A percentile compares a stretch with the other conserved stretches of the same genome.
Conservation (phyloP, 1,140 invertebrate species). For the Alviniconcha marisindica region DNA sequence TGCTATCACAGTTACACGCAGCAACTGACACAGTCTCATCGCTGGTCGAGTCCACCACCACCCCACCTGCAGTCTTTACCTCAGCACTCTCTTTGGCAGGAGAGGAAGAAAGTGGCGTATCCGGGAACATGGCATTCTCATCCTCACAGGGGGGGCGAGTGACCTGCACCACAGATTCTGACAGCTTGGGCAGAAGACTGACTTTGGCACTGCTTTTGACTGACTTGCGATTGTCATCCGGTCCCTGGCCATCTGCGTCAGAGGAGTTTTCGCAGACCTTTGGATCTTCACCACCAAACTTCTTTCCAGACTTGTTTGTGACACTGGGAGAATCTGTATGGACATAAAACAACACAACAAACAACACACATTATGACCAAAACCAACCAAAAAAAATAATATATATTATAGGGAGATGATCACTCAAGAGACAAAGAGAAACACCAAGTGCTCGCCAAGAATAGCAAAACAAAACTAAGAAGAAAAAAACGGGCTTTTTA, state of each 20-base stretch:
- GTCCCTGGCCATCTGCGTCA: neutral
- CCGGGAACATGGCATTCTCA: conserved; percentile 69
- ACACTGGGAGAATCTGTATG: conserved; percentile 13
- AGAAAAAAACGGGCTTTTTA: too few species aligned
- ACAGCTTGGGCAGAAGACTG: neutral
- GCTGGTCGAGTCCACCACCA: neutral
- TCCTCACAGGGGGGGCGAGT: conserved; percentile 39
- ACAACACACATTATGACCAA: too few species aligned
- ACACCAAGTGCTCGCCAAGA: too few species aligned
- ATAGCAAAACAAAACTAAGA: too few species aligned
- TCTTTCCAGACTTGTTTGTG: neutral
- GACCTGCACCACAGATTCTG: conserved; percentile 42
- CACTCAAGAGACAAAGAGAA: too few species aligned
- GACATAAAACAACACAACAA: neutral
- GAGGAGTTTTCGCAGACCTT: conserved; percentile 11
- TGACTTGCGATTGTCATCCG: neutral
- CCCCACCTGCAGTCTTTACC: neutral
- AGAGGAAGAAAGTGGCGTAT: conserved; percentile 43
- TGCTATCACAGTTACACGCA: neutral
- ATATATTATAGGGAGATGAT: too few species aligned
- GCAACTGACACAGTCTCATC: neutral
- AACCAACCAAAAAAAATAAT: too few species aligned
- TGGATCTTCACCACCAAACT: neutral
- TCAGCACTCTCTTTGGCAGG: neutral
- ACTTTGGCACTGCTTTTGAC: neutral